Conservation (phyloP, 2,113 vertebrate genomes). For the Atrichornis clamosus region DNA sequence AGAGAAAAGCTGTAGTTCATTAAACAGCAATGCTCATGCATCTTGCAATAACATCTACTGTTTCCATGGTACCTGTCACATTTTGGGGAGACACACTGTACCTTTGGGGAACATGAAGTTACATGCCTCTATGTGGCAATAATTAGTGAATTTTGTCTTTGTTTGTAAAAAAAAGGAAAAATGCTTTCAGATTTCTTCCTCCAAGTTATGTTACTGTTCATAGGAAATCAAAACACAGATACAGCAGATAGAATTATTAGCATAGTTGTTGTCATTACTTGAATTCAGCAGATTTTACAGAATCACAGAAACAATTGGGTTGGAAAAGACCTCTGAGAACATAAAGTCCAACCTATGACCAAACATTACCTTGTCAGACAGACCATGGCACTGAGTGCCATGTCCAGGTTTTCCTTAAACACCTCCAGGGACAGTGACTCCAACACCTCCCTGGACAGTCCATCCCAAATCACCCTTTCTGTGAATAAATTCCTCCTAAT, state of each 20-base stretch:
- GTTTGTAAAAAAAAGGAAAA: background rate
- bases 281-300: background rate
- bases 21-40: background rate
- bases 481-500: background rate
- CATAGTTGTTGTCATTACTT: background rate
- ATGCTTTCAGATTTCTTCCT: background rate
- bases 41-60: background rate
- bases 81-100: background rate
- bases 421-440: rapidly evolving
- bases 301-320: background rate
- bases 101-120: background rate
- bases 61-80: background rate
- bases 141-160: background rate
- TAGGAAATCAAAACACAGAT: background rate
- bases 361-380: background rate
- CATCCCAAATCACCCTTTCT: background rate
- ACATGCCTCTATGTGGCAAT: background rate
- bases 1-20: background rate
- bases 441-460: background rate
- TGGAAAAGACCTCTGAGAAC: background rate
- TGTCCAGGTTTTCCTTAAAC: background rate
- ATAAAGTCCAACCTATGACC: background rate
- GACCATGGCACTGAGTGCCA: background rate
- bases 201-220: background rate
- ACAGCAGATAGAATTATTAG: background rate